A percentile compares a stretch with the other conserved stretches of the same genome.
phyloP scores from a whole-genome alignment of 37 sponge, comb jelly and placozoan species.

The Spongilla lacustris region DNA sequence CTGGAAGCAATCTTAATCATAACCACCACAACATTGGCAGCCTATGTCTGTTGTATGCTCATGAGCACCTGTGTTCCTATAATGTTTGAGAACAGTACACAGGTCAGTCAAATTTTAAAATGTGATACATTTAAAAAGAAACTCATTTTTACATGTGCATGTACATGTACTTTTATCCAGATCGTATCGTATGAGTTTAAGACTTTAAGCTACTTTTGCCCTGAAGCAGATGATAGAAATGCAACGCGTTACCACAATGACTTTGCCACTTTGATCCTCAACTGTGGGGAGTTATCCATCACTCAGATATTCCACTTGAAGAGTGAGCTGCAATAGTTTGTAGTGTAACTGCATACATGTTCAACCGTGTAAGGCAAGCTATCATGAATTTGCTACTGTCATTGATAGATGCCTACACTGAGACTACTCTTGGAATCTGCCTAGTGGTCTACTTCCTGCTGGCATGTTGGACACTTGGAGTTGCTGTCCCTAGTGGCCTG shows the following conservation, averaged over 20 bases:
- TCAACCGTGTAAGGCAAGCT: no score
- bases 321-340: neutral
- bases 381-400: no score
- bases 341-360: no score
- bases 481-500: conserved; percentile 93
- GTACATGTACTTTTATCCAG: no score
- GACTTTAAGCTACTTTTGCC: neutral
- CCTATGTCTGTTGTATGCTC: conserved; percentile 47
- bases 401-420: neutral
- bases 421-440: conserved; percentile 10
- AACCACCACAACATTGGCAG: conserved; percentile 52
- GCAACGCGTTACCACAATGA: conserved; percentile 68
- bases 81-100: neutral
- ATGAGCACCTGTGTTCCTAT: conserved; percentile 62
- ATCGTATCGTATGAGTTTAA: neutral
- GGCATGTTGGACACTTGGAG: conserved; percentile 95
- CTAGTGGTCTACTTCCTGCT: conserved; percentile 75
- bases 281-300: conserved; percentile 84
- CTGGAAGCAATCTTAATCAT: conserved; percentile 73
- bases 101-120: neutral
- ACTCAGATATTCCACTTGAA: conserved; percentile 83
- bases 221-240: neutral
- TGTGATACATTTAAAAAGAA: neutral
- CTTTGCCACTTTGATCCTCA: conserved; percentile 84
- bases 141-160: neutral